Evolutionary conservation across 2,888 invertebrate genomes (phyloP).

Genomic region (Drosophila neotestacea): DNA sequence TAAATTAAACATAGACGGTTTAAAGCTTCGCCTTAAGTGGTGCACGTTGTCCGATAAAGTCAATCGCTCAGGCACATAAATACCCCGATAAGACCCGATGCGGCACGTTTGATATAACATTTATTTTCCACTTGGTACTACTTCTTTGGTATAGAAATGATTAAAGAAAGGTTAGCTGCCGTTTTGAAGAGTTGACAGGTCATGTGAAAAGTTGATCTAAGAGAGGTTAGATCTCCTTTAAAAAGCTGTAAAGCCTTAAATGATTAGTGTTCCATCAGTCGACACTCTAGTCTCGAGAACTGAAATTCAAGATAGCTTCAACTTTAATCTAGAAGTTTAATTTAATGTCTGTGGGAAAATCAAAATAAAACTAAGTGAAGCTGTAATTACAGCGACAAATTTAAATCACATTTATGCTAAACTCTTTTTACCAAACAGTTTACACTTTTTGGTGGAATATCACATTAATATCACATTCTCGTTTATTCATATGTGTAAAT

Average conservation of each 20-base stretch:
- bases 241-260: constrained; percentile 14
- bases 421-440: too few relatives aligned
- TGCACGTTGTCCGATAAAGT: constrained; percentile 56
- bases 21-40: constrained; percentile 63
- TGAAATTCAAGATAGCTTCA: not conserved
- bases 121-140: constrained; percentile 12
- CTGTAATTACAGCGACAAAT: too few relatives aligned
- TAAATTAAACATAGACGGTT: constrained; percentile 68
- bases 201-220: constrained; percentile 16
- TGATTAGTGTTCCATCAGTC: constrained; percentile 16
- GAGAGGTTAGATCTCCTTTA: not conserved
- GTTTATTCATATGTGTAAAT: too few relatives aligned
- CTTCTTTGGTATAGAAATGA: not conserved
- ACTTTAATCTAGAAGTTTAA: not conserved
- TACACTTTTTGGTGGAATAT: too few relatives aligned
- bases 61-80: constrained; percentile 71
- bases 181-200: constrained; percentile 18
- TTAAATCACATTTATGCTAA: too few relatives aligned
- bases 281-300: constrained; percentile 13
- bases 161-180: constrained; percentile 23
- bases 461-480: too few relatives aligned
- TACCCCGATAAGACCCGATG: constrained; percentile 74
- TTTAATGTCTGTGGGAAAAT: not conserved
- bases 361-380: too few relatives aligned
- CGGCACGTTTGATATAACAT: constrained; percentile 71